Base-by-base conservation (phyloP, 2,797 vertebrate species). In the Ctenosaura bakeri region DNA sequence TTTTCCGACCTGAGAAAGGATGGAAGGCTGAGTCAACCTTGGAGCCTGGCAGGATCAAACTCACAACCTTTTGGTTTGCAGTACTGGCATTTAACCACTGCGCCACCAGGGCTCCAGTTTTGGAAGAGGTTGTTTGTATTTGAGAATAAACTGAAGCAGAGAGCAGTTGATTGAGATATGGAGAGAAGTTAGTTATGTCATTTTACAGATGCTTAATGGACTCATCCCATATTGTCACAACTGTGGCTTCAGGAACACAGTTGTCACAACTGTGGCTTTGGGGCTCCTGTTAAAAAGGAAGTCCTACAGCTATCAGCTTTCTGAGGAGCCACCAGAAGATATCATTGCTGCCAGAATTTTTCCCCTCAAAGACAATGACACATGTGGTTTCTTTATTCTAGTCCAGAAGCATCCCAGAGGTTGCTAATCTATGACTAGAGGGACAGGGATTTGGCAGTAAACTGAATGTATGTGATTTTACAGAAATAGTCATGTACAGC, bases 331-430 rank as follows among this genome's bases (percentile, higher is more conserved):
- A 96, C 92, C 94, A 91, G 93, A 0, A 93, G 90, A 78, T 90
- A 93, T 92, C 87, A 93, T 80, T 86, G 90, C 90, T 92, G 88
- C 90, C 93, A 93, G 69, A 92, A 94, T 79, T 0, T 90, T 69
- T 71, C 8, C 93, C 59, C 59, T 4, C 18, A 62, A 62, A 91
- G 94, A 89, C 54, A 76, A 73, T 92, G 94, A 94, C 95, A 93
- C 7, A 66, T 87, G 59, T 89, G 83, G 46, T 69, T 91, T 89
- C 88, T 94, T 94, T 91, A 13, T 86, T 94, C 92, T 92, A 92
- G 90, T 74, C 52, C 79, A 94, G 93, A 94, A 95, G 90, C 93
- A 96, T 94, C 92, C 94, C 94, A 94, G 90, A 94, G 94, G 93
- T 94, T 93, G 78, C 88, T 93, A 93, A 91, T 93, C 92, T 50